Evolutionary conservation across 2,797 vertebrate genomes (phyloP), one percentile per base, ranked within the genome.

Genomic region (Parauchenoglanis ngamensis): DNA sequence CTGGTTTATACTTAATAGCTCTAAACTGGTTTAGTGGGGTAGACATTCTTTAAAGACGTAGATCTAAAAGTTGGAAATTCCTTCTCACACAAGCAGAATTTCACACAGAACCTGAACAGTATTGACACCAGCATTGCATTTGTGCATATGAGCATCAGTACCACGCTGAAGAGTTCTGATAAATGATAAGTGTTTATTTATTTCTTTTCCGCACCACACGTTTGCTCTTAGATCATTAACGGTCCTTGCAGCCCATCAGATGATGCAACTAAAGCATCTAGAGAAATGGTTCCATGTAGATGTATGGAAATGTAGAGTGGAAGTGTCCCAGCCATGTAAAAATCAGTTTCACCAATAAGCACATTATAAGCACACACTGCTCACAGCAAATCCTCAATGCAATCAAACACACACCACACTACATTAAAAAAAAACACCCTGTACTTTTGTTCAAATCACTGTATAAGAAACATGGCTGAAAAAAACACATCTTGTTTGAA

Each of bases 381-480:
- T 44, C 59, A 63, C 57, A 81, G 35, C 56, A 80, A 44, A 25
- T 12, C 78, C 61, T 76, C 40, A 83, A 65, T 68, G 54, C 57
- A 77, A 19, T 49, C 82, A 84, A n/a, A 84, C 63, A 70, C 82
- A 78, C 65, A 40, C 68, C 88, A 89, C 88, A 78, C 88, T 80
- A 83, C 87, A 91, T 54, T 46, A 46, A 46, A 63, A 91, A 90
- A 91, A 79, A 73, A 35, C 40, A 72, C 0, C 15, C 54, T 83
- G 61, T 49, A 77, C 31, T 17, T 57, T 40, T 68, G 46, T 79
- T 87, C 40, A 78, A 77, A 65, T 46, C 54, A 70, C 57, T 61
- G 35, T 84, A 61, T 68, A 87, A 84, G 52, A 13, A 44, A 78
- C 23, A 57, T 25, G 35, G 78, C 17, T 25, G 28, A 54, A 15